Base-by-base conservation (phyloP, 2,113 vertebrate species). In the Saguinus imperator region DNA sequence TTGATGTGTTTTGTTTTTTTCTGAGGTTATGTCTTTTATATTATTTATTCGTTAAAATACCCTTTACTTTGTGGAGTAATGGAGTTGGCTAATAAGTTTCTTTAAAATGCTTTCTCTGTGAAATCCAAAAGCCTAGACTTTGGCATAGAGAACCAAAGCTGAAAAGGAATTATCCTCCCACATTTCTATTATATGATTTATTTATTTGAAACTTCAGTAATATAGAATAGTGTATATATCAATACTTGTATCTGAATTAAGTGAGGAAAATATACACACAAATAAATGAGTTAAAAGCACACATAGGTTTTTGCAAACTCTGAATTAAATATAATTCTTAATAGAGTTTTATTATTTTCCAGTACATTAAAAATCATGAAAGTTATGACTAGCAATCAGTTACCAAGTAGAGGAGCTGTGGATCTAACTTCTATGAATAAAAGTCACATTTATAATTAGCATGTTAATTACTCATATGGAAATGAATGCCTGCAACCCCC, bases 271-370 rank as follows among this genome's bases (percentile, higher is more conserved):
- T 13, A 84, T 84, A 5, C 14, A 80, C 79, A 58, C 29, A 95
- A 87, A 94, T 95, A 87, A 94, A 84, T 52, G 29, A 83, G n/a
- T 70, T 95, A 68, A 82, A 83, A 70, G 37, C 83, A 70, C 25
- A 95, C 11, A 45, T 84, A 21, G 17, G 55, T 87, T 86, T 94
- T 6, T 93, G 29, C 10, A 94, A 94, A 94, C n/a, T 79, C 27
- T 94, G 18, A 86, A 87, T 87, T 97, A 96, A 92, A 95, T 84
- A 37, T 1, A 87, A 83, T 87, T 93, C 25, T 94, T 96, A 97
- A 92, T 90, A 79, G 35, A 94, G 9, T 92, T 93, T 94, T 96
- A 97, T 94, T 92, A 89, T 32, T 92, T 97, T 97, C 61, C 43
- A 84, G 45, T 58, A 88, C 61, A 92, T 91, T 92, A 89, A 89